Evolutionary conservation across 2,888 invertebrate genomes (phyloP).

Genomic region (Spialia ferax): DNA sequence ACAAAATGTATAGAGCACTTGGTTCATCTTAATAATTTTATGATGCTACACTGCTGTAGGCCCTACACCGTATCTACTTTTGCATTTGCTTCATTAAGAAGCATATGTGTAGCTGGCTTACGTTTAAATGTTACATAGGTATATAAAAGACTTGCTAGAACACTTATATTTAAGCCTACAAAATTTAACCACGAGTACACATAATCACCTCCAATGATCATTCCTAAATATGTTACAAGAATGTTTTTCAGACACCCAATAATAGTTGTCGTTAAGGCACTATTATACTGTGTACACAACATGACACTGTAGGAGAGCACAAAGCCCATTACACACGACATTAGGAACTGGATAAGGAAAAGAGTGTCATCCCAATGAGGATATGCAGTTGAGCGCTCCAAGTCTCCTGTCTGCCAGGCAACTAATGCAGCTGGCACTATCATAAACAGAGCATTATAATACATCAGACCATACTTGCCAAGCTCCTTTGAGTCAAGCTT

Average conservation of each 20-base stretch:
- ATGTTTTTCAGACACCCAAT: constrained; percentile 99
- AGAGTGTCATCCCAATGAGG: constrained; percentile 91
- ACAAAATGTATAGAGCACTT: constrained; percentile 57
- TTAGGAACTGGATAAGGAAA: constrained; percentile 93
- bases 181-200: constrained; percentile 98
- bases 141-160: constrained; percentile 94
- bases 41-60: constrained; percentile 43
- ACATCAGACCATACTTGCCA: constrained; percentile 97
- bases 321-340: constrained; percentile 99
- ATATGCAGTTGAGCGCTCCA: constrained; percentile 89
- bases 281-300: constrained; percentile 98
- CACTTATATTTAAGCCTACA: constrained; percentile 98
- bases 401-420: constrained; percentile 92
- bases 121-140: constrained; percentile 94
- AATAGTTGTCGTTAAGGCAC: constrained; percentile 99
- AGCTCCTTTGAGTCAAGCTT: constrained; percentile 97
- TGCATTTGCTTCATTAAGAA: constrained; percentile 61
- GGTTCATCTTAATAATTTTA: constrained; percentile 47
- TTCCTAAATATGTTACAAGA: constrained; percentile 98
- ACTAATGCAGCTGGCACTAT: constrained; percentile 90
- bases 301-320: constrained; percentile 97
- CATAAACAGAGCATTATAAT: constrained; percentile 97
- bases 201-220: constrained; percentile 99
- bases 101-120: constrained; percentile 76
- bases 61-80: constrained; percentile 78